These are phyloP conservation scores for Idaea straminata DNA, from an alignment of 2,888 invertebrate genomes.

Conservation along the genomic window DNA sequence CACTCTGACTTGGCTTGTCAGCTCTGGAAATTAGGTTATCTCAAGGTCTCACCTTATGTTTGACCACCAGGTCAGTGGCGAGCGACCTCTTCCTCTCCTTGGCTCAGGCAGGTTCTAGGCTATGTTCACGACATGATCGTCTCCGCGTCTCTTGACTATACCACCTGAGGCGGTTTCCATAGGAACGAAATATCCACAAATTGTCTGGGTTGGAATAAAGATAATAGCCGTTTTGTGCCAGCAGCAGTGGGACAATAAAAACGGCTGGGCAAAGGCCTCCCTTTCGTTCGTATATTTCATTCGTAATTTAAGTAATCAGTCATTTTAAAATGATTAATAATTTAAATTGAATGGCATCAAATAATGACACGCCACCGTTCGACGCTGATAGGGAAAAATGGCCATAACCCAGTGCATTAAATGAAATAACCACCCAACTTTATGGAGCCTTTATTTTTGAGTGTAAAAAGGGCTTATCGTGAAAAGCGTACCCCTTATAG, in stretches of 20 bases:
- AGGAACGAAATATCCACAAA: too few relatives aligned
- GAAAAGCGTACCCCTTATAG: slow-evolving; percentile 26
- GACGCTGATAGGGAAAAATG: not conserved
- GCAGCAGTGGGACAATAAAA: not conserved
- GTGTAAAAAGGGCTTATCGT: slow-evolving; percentile 25
- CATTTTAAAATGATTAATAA: not conserved
- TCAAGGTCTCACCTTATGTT: too few relatives aligned
- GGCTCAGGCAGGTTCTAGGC: too few relatives aligned
- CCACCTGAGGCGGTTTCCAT: too few relatives aligned
- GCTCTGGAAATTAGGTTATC: too few relatives aligned
- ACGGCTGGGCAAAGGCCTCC: not conserved
- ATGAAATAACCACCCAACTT: slow-evolving; percentile 22
- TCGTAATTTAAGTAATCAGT: not conserved
- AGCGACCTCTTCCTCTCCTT: too few relatives aligned
- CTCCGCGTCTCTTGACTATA: too few relatives aligned
- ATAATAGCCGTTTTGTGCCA: too few relatives aligned
- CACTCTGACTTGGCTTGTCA: too few relatives aligned
- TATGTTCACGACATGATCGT: too few relatives aligned
- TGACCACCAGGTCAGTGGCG: too few relatives aligned
- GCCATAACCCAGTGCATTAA: slow-evolving; percentile 16
- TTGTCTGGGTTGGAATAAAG: too few relatives aligned
- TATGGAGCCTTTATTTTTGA: slow-evolving; percentile 14
- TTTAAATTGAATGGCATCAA: not conserved
- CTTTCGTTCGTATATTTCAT: not conserved
- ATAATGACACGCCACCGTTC: not conserved